Evolutionary conservation across 2,113 vertebrate species (phyloP).

Genomic region (Tinamus guttatus): DNA sequence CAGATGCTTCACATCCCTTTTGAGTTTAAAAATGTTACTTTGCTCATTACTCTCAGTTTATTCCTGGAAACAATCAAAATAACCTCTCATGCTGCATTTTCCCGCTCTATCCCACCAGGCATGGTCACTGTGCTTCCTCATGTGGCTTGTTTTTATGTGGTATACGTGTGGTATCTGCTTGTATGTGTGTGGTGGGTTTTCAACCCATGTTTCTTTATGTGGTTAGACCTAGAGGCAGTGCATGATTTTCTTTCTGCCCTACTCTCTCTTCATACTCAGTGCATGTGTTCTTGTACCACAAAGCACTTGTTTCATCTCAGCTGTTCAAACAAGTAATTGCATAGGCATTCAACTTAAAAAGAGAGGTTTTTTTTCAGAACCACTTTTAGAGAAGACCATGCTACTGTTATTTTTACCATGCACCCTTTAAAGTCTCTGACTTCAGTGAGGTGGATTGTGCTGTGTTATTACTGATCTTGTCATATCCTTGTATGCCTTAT

Average conservation of each 20-base stretch:
- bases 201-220: not conserved
- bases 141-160: not conserved
- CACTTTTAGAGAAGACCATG: not conserved
- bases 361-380: not conserved
- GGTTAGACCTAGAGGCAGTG: not conserved
- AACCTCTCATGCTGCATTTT: not conserved
- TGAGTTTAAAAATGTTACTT: not conserved
- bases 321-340: not conserved
- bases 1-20: not conserved
- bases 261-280: not conserved
- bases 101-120: not conserved
- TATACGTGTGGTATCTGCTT: no score
- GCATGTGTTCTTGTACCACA: not conserved
- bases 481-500: not conserved
- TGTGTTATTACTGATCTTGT: not conserved
- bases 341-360: not conserved
- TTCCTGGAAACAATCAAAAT: not conserved
- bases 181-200: not conserved
- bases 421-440: not conserved
- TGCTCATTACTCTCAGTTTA: not conserved
- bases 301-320: not conserved
- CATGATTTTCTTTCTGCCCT: not conserved
- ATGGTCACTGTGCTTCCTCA: not conserved
- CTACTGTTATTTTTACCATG: not conserved
- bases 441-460: not conserved